A percentile compares a stretch with the other conserved stretches of the same genome.
Evolutionary conservation across 2,797 vertebrate species (phyloP).

Genomic region (Helostoma temminkii): DNA sequence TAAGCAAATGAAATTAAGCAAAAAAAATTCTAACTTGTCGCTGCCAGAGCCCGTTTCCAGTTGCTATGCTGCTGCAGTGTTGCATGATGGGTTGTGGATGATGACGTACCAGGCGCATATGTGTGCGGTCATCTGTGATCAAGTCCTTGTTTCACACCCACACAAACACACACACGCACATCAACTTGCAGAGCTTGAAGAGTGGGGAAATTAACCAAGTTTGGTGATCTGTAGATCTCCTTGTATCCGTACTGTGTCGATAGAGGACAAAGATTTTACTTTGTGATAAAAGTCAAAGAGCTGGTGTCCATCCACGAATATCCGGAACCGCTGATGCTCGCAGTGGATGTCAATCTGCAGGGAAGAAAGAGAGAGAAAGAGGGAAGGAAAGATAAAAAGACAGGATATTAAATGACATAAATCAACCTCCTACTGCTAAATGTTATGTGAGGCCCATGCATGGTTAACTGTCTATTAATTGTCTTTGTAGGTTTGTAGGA

Average conservation of each 20-base stretch:
- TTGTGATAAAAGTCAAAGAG: slow-evolving; percentile 99
- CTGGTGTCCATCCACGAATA: slow-evolving; percentile 99
- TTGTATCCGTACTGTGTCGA: slow-evolving; percentile 96
- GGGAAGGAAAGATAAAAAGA: not conserved
- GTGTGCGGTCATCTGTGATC: slow-evolving; percentile 63
- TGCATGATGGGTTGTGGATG: slow-evolving; percentile 64
- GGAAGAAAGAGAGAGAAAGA: slow-evolving; percentile 15
- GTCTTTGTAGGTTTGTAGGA: no score
- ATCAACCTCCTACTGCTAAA: no score
- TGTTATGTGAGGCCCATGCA: no score
- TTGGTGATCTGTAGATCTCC: slow-evolving; percentile 98
- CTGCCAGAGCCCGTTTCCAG: slow-evolving; percentile 63
- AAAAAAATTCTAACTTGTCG: slow-evolving; percentile 30
- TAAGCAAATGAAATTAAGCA: slow-evolving; percentile 27
- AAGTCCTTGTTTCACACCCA: slow-evolving; percentile 71
- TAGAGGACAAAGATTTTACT: slow-evolving; percentile 93
- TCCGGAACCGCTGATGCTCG: slow-evolving; percentile 97
- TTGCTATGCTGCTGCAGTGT: slow-evolving; percentile 71
- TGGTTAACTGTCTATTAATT: no score
- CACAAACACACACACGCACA: no score
- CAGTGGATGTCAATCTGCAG: slow-evolving; percentile 97
- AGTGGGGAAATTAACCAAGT: slow-evolving; percentile 86
- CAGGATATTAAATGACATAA: not conserved
- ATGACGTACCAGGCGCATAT: slow-evolving; percentile 46
- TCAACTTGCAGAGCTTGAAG: slow-evolving; percentile 51